These are phyloP conservation scores for Thymelicus lineola DNA, from an alignment of 2,888 invertebrate species.

Conservation along the genomic window DNA sequence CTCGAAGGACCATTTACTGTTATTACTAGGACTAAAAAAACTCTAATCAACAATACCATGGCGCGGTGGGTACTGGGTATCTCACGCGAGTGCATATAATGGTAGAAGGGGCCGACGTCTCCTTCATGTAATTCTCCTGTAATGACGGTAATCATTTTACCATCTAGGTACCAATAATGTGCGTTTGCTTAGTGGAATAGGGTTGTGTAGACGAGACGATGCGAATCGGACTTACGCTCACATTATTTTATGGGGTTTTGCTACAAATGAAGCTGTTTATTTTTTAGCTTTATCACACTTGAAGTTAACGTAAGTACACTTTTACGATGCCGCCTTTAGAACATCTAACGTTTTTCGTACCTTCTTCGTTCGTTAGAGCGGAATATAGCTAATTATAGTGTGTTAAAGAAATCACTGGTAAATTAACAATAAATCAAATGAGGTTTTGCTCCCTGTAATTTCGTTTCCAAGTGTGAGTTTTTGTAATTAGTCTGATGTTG, in stretches of 20 bases:
- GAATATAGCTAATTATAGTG: conserved; percentile 13
- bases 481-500: conserved; percentile 20
- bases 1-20: conserved; percentile 45
- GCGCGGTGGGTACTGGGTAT: conserved; percentile 60
- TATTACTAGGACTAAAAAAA: conserved; percentile 48
- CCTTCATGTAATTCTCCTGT: conserved; percentile 69
- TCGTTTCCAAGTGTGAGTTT: not conserved
- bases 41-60: conserved; percentile 53
- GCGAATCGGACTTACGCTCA: conserved; percentile 59
- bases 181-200: conserved; percentile 59
- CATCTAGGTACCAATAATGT: conserved; percentile 75
- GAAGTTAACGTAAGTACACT: not conserved
- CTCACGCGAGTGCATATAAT: conserved; percentile 70
- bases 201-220: conserved; percentile 55
- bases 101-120: conserved; percentile 54
- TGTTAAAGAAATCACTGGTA: conserved; percentile 6
- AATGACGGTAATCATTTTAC: conserved; percentile 83
- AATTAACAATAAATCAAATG: conserved; percentile 24
- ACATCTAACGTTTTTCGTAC: not conserved
- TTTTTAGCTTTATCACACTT: conserved; percentile 16
- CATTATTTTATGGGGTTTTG: conserved; percentile 28
- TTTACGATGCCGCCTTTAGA: not conserved
- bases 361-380: not conserved
- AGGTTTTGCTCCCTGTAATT: conserved; percentile 9
- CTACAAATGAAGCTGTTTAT: conserved; percentile 29